Percentiles rank a stretch among this genome's conserved stretches.
Evolutionary conservation across 2,888 invertebrate genomes (phyloP).

Genomic region (Calliopum simillimum): DNA sequence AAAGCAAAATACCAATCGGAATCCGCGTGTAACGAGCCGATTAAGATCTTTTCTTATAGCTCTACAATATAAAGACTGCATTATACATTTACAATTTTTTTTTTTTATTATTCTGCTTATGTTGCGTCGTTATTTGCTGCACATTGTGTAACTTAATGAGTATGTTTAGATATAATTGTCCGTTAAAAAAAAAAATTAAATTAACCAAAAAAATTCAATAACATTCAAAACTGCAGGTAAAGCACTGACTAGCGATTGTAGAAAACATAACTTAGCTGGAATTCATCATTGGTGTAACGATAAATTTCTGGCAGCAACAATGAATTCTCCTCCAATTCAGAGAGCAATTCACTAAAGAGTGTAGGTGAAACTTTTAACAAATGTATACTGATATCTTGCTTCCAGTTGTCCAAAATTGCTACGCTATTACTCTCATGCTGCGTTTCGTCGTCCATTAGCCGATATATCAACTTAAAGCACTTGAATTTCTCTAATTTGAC

Average conservation of each 20-base stretch:
- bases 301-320: slow-evolving; percentile 56
- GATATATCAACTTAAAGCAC: slow-evolving; percentile 51
- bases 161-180: no score
- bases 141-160: no score
- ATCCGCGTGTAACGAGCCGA: no score
- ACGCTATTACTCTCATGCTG: slow-evolving; percentile 21
- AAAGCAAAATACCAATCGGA: no score
- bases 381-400: slow-evolving; percentile 54
- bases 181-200: no score
- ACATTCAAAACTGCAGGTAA: background rate
- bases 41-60: no score
- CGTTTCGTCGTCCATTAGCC: slow-evolving; percentile 36
- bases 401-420: slow-evolving; percentile 47
- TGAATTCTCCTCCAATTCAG: slow-evolving; percentile 54
- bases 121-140: no score
- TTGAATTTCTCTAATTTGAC: slow-evolving; percentile 41
- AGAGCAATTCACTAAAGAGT: slow-evolving; percentile 52
- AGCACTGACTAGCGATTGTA: slow-evolving; percentile 44
- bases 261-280: slow-evolving; percentile 60
- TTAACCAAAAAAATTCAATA: no score
- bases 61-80: no score
- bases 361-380: slow-evolving; percentile 56
- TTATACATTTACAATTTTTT: no score
- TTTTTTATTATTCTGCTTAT: no score
- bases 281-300: slow-evolving; percentile 52